Base-by-base conservation (phyloP, 2,113 vertebrate species). In the Cervus canadensis region DNA sequence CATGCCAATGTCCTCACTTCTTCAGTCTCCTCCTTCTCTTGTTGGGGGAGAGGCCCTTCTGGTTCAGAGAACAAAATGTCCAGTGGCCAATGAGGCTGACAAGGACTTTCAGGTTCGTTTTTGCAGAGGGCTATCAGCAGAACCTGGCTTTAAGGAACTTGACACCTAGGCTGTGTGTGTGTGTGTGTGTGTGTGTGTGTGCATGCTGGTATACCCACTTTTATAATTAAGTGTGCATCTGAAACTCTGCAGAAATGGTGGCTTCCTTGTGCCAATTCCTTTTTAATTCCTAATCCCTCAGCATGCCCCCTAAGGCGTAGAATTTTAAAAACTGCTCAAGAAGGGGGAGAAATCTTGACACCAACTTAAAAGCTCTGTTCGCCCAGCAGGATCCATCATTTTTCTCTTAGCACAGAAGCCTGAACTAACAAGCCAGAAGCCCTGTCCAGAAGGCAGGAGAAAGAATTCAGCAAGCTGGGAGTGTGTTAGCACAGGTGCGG, bases 271-370 rank as follows among this genome's bases (percentile, higher is more conserved):
- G 88, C 74, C 92, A 79, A 45, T 67, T 85, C 45, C 33, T 76
- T 88, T 97, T 88, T 67, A 25, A 74, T 95, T 64, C 82, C 54
- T 82, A 59, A 92, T 45, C 45, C 93, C 48, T 96, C 59, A 28
- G 52, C 36, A 14, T 45, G 91, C 56, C n/a, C 56, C 56, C 54
- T 33, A 59, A 89, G 89, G 78, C 57, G 59, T 17, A 57, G 59
- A 93, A 25, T 82, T 89, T 89, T 97, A 11, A 85, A 97, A 97
- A 85, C 96, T 95, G 67, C 81, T 91, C 48, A 7, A 82, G 48
- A 92, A 94, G 74, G 59, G n/a, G 52, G 52, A 11, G 30, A 36
- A 87, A 82, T 95, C 90, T 95, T 90, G 87, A 92, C 19, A 59
- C 33, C 50, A 87, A 84, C 91, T 87, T 96, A 54, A 94, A 91